Evolutionary conservation across 2,797 vertebrate species (phyloP), one percentile per base, ranked within the genome.

Genomic region (Dryobates pubescens): DNA sequence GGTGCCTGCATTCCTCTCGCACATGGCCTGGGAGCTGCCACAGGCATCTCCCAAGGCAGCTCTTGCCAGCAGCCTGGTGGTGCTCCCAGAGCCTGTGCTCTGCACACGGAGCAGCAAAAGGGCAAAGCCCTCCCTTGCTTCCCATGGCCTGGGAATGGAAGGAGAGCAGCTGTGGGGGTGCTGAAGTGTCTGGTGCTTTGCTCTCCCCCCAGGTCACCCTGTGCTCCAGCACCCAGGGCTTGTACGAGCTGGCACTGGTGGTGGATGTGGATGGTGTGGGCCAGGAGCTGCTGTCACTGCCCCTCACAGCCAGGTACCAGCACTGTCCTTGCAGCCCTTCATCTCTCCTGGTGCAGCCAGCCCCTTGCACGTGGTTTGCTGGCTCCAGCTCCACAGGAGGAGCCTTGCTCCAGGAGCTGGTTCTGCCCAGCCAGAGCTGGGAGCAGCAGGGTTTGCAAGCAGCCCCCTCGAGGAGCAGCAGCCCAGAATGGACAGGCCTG

Each of bases 201-300:
- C 67, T 80, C 34, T 88, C 91, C 64, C 26, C 30, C 58, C 96
- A 99, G 99, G 98, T 99, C 93, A 99, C 98, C 4, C 95, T 99
- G 81, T 99, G 99, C 84, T 98, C 98, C 93, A 99, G 99, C 97
- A 98, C 98, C 0, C 95, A 98, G 63, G 97, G 89, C 93, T 91
- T 29, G 4, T 99, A 98, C 12, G 94, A 95, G 65, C 69, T 98
- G 75, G 97, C 92, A 0, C 86, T 99, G 90, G 97, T 98, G 78
- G 97, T 99, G 58, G 98, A 99, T 1, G 95, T 99, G 75, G 97
- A 98, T 6, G 98, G 98, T 4, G 85, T 98, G 4, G 98, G 98
- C 7, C 82, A 98, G 75, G 98, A 98, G 75, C 95, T 99, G 70
- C 63, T 36, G 36, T 36, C 36, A 9, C 36, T 36, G 36, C 36